Percentiles rank a stretch among this genome's conserved stretches.
Conservation (phyloP, 1,140 invertebrate species). For the Drosophila micromelanica region DNA sequence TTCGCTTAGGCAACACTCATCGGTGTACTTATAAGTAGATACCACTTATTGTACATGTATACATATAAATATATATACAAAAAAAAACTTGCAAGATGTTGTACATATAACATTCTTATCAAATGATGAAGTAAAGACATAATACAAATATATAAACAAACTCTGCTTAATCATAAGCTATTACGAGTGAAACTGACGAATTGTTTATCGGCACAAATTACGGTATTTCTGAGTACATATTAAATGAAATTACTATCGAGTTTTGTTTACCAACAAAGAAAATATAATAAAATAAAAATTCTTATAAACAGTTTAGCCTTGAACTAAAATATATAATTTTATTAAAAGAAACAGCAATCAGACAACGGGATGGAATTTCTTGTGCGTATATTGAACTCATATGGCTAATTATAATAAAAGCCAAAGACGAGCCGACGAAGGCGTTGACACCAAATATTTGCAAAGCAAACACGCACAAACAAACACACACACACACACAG, state of each 20-base stretch:
- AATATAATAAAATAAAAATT: conserved; percentile 3
- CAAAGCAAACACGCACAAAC: not conserved
- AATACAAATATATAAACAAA: too few species aligned
- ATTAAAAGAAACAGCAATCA: conserved; percentile 1
- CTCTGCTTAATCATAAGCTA: not conserved
- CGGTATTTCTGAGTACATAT: not conserved
- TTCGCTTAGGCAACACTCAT: conserved; percentile 25
- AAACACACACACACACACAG: conserved; percentile 5
- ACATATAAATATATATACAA: not conserved
- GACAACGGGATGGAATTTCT: not conserved
- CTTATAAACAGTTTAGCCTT: conserved; percentile 11
- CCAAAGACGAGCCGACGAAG: not conserved
- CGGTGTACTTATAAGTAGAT: conserved; percentile 15
- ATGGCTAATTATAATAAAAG: not conserved
- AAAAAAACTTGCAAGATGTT: not conserved
- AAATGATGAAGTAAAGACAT: too few species aligned
- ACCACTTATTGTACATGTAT: conserved; percentile 11
- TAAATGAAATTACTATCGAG: conserved; percentile 9
- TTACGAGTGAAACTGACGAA: not conserved
- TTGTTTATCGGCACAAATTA: conserved; percentile 31
- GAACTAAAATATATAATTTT: conserved; percentile 15
- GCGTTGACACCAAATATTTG: conserved; percentile 17
- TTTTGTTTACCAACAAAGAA: conserved; percentile 8
- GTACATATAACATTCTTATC: not conserved
- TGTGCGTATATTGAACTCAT: not conserved